Conservation (phyloP, 2,888 invertebrate genomes). For the Sylvicola fuscatus region DNA sequence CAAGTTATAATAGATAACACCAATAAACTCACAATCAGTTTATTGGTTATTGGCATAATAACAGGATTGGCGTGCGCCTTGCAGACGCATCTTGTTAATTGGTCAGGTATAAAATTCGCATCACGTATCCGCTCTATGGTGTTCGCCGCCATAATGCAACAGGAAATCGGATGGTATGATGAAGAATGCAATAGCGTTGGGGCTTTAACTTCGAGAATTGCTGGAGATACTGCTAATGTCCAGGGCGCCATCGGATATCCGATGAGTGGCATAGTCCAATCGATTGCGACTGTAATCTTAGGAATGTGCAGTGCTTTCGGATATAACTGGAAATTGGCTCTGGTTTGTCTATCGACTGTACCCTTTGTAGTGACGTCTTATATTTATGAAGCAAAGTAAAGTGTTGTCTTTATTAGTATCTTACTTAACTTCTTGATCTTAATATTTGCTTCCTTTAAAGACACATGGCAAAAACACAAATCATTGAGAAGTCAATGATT, state of each 20-base stretch:
- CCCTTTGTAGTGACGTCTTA: slow-evolving; percentile 49
- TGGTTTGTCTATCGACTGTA: slow-evolving; percentile 42
- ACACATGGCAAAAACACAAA: slow-evolving; percentile 36
- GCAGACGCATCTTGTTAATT: slow-evolving; percentile 53
- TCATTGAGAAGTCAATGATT: slow-evolving; percentile 38
- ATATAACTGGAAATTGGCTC: slow-evolving; percentile 49
- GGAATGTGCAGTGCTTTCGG: slow-evolving; percentile 40
- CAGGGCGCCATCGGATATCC: slow-evolving; percentile 54
- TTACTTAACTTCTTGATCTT: neutral
- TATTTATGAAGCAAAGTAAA: slow-evolving; percentile 36
- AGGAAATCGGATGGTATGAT: slow-evolving; percentile 60
- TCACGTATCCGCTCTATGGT: slow-evolving; percentile 37
- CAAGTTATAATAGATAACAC: slow-evolving; percentile 34
- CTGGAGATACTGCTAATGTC: slow-evolving; percentile 50
- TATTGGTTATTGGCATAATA: slow-evolving; percentile 39
- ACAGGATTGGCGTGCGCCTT: slow-evolving; percentile 46
- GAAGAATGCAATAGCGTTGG: slow-evolving; percentile 44
- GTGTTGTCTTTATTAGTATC: neutral
- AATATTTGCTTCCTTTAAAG: slow-evolving; percentile 10
- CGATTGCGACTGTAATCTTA: slow-evolving; percentile 39
- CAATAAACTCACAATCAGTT: slow-evolving; percentile 30
- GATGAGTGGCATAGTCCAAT: slow-evolving; percentile 46
- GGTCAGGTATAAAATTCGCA: slow-evolving; percentile 58
- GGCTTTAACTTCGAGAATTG: slow-evolving; percentile 43
- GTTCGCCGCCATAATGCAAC: slow-evolving; percentile 44